Evolutionary conservation across 2,113 vertebrate species (phyloP).

Genomic region (Uria lomvia): DNA sequence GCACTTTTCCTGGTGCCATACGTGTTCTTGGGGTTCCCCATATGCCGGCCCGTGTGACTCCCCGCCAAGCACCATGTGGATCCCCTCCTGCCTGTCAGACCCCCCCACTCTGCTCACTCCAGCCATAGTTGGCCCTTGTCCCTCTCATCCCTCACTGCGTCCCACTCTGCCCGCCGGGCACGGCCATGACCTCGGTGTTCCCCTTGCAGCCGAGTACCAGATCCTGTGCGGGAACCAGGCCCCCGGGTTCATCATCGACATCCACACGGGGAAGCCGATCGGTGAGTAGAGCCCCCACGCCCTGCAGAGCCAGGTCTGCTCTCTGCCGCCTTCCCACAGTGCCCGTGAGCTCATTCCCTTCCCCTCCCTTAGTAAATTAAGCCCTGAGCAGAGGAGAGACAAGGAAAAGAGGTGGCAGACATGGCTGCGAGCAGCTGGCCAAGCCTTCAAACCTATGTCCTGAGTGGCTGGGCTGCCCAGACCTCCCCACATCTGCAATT

Average conservation of each 20-base stretch:
- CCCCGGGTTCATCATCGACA: slow-evolving; percentile 89
- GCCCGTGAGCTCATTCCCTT: neutral
- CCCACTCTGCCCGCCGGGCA: neutral
- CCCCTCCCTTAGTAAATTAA: neutral
- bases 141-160: fast-evolving
- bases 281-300: slow-evolving; percentile 70
- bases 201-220: slow-evolving; percentile 84
- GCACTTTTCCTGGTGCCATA: too few species aligned
- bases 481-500: neutral
- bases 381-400: neutral
- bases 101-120: neutral
- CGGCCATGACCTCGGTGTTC: neutral
- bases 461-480: neutral
- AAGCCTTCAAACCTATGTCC: neutral
- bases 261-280: slow-evolving; percentile 86
- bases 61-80: fast-evolving
- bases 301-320: neutral
- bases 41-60: neutral
- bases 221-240: slow-evolving; percentile 88
- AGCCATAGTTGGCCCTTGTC: neutral
- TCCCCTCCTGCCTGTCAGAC: neutral
- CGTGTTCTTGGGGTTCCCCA: neutral
- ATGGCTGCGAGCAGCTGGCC: neutral
- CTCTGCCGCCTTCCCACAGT: neutral
- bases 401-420: neutral